Base-by-base conservation (phyloP, 2,797 vertebrate genomes). In the Galagoides demidoff region DNA sequence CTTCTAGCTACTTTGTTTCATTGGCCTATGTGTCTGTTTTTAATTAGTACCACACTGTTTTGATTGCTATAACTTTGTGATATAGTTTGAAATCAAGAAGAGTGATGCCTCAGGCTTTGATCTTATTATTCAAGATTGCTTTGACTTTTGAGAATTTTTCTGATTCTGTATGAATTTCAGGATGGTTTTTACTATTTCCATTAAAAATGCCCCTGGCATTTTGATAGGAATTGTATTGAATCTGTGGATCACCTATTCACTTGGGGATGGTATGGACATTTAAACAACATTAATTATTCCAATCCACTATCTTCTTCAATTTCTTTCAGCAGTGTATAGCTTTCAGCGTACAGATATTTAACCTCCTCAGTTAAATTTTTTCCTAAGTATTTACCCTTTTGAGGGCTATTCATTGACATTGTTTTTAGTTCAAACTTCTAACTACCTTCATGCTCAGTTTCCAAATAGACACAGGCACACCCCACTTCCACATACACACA, bases 381-480 rank as follows among this genome's bases (percentile, higher is more conserved):
- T 76, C 17, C 22, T 37, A 43, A 71, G 57, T 14, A 84, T 59
- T 52, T 55, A 34, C 25, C 64, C 37, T 49, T 59, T 82, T 81
- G 73, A 7, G 39, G n/a, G 25, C 3, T 88, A 29, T 70, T 25
- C 8, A 66, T 22, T 39, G 31, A 45, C 10, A 43, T 22, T 70
- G 25, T 27, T 85, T 96, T 92, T 17, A 82, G 90, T 31, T 5
- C 52, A 77, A 29, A 20, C 59, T 78, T 93, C 59, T 85, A 79
- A 68, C 34, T 85, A 27, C 6, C 2, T 82, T n/a, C 7, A 37
- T 43, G 85, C 55, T 14, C 63, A 11, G 57, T 59, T 59, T 81
- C n/a, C 73, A 78, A 11, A 73, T 10, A 93, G 20, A 73, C 64
- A 45, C 3, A 17, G 0, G 14, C 45, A n/a, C 25, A 81, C 11